Evolutionary conservation across 2,888 invertebrate genomes (phyloP).

Genomic region (Conus canariensis): DNA sequence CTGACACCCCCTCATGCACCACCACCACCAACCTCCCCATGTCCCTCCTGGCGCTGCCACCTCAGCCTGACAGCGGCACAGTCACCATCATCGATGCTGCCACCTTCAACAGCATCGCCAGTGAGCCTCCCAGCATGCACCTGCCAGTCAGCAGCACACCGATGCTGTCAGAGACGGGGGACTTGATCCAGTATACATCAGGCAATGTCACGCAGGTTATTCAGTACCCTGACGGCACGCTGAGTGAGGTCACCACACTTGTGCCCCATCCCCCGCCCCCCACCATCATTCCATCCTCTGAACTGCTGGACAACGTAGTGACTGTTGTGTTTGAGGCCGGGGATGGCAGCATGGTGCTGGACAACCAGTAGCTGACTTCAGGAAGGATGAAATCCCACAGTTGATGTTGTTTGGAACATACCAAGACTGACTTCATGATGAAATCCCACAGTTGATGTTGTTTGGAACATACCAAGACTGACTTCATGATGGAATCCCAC

Average conservation of each 20-base stretch:
- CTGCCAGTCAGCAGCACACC: not conserved
- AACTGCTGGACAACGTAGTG: constrained; percentile 5
- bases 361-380: not conserved
- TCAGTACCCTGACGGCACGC: constrained; percentile 23
- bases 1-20: not conserved
- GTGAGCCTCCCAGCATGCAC: not conserved
- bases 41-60: not conserved
- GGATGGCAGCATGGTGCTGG: constrained; percentile 6
- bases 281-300: not conserved
- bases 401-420: too few relatives aligned
- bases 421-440: too few relatives aligned
- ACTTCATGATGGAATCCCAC: too few relatives aligned
- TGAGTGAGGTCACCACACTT: constrained; percentile 20
- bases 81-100: constrained; percentile 24
- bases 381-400: too few relatives aligned
- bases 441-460: too few relatives aligned
- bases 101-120: not conserved
- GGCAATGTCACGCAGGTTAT: constrained; percentile 17
- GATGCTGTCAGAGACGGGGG: not conserved
- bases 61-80: not conserved
- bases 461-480: too few relatives aligned
- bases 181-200: not conserved
- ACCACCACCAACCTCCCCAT: not conserved
- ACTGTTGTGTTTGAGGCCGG: constrained; percentile 15
- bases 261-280: not conserved